Percentiles rank a stretch among this genome's conserved stretches.
These are phyloP conservation scores for Rhagophthalmus giganteus DNA, from an alignment of 2,888 invertebrate genomes.

Conservation along the genomic window DNA sequence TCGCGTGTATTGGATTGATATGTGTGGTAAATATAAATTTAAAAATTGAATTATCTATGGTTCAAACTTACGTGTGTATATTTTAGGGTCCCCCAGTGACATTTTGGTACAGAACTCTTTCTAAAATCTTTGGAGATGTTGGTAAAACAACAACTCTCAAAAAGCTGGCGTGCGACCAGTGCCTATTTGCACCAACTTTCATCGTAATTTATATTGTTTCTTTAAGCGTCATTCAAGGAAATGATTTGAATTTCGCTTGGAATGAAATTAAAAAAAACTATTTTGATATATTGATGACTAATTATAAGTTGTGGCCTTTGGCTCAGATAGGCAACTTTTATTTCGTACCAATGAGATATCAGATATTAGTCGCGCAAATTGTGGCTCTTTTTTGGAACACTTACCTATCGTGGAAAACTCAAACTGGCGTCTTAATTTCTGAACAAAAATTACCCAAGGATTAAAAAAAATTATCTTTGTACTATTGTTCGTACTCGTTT, in stretches of 20 bases:
- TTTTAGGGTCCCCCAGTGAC: slow-evolving; percentile 66
- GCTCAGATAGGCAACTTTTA: slow-evolving; percentile 86
- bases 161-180: slow-evolving; percentile 74
- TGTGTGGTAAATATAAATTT: slow-evolving; percentile 60
- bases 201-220: slow-evolving; percentile 61
- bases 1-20: slow-evolving; percentile 68
- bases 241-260: slow-evolving; percentile 57
- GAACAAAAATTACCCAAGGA: too few species aligned
- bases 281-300: slow-evolving; percentile 64
- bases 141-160: slow-evolving; percentile 60
- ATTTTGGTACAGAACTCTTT: slow-evolving; percentile 71
- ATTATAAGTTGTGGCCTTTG: slow-evolving; percentile 81
- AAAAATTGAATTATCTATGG: too few species aligned
- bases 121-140: slow-evolving; percentile 63
- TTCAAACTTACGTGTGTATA: slow-evolving; percentile 3
- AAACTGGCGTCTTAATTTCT: slow-evolving; percentile 14
- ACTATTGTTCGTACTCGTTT: too few species aligned
- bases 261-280: slow-evolving; percentile 63
- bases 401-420: slow-evolving; percentile 75
- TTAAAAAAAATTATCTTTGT: neutral
- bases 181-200: slow-evolving; percentile 73
- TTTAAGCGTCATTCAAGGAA: slow-evolving; percentile 64
- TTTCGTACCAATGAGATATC: slow-evolving; percentile 78
- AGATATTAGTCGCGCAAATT: slow-evolving; percentile 76
- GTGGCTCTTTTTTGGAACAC: slow-evolving; percentile 87